Percentiles rank a stretch among this genome's conserved stretches.
phyloP scores from a whole-genome alignment of 1,140 invertebrate species.

The Argopecten irradians region DNA sequence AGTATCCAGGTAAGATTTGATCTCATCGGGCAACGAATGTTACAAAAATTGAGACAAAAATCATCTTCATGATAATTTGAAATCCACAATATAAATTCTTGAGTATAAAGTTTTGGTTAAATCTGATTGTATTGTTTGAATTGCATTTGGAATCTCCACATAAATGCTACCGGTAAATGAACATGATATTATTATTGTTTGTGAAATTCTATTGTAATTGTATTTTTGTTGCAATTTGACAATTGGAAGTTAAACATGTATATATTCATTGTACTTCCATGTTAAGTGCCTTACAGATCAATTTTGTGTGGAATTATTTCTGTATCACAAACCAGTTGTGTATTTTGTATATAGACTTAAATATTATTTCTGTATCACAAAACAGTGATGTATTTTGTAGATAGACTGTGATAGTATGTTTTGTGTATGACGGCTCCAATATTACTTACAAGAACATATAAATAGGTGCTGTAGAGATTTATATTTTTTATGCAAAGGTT shows the following conservation, averaged over 20 bases:
- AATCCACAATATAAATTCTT: neutral
- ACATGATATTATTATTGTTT: neutral
- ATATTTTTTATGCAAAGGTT: neutral
- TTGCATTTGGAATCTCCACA: neutral
- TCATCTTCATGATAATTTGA: neutral
- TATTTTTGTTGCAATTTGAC: neutral
- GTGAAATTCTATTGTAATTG: too few species aligned
- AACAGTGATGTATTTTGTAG: neutral
- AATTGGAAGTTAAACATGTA: neutral
- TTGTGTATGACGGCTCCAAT: neutral
- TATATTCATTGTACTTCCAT: neutral
- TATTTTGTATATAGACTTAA: neutral
- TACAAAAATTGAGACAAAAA: neutral
- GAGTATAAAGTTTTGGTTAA: neutral
- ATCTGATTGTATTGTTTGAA: neutral
- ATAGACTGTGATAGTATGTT: conserved; percentile 3
- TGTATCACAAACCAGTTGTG: neutral
- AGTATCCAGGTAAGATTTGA: too few species aligned
- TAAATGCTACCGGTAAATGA: neutral
- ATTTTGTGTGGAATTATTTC: neutral
- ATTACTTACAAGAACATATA: neutral
- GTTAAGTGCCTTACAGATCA: neutral
- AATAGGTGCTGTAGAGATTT: neutral
- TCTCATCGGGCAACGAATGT: too few species aligned
- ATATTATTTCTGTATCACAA: neutral